A percentile compares a stretch with the other conserved stretches of the same genome.
Conservation (phyloP, 2,888 invertebrate species). For the Cryptocheilus praepositus region DNA sequence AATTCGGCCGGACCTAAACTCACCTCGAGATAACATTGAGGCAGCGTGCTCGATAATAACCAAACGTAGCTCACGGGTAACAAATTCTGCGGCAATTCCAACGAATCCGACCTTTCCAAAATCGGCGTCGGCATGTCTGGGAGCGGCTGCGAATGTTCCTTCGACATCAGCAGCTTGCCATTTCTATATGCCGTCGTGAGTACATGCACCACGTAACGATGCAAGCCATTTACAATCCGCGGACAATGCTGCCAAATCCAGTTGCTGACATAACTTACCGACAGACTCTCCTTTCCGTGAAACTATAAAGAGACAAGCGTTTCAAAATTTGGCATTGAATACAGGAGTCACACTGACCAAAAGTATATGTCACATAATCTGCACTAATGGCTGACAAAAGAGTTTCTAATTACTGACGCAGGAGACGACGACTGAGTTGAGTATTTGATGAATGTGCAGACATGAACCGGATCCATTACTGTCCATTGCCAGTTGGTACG, state of each 20-base stretch:
- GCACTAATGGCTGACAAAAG: conserved; percentile 16
- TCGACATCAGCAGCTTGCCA: conserved; percentile 64
- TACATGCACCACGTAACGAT: conserved; percentile 81
- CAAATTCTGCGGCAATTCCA: conserved; percentile 69
- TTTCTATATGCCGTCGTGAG: conserved; percentile 79
- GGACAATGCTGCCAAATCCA: conserved; percentile 89
- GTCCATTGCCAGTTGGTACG: conserved; percentile 88
- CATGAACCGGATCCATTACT: conserved; percentile 82
- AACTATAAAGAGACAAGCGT: conserved; percentile 75
- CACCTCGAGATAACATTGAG: conserved; percentile 75
- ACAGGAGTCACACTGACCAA: not conserved
- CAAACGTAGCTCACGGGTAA: conserved; percentile 83
- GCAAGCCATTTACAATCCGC: conserved; percentile 84
- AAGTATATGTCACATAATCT: conserved; percentile 21
- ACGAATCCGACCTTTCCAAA: conserved; percentile 73
- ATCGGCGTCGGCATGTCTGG: conserved; percentile 87
- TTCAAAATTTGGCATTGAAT: not conserved
- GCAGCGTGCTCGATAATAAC: conserved; percentile 82
- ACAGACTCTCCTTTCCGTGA: conserved; percentile 85
- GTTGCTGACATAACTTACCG: conserved; percentile 85
- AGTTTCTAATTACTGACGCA: conserved; percentile 76
- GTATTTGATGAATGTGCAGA: conserved; percentile 82
- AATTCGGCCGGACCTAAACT: conserved; percentile 26
- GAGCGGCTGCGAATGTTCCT: conserved; percentile 69
- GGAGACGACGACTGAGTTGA: conserved; percentile 84